phyloP scores from a whole-genome alignment of 1,140 invertebrate species.

The Harpegnathos saltator region DNA sequence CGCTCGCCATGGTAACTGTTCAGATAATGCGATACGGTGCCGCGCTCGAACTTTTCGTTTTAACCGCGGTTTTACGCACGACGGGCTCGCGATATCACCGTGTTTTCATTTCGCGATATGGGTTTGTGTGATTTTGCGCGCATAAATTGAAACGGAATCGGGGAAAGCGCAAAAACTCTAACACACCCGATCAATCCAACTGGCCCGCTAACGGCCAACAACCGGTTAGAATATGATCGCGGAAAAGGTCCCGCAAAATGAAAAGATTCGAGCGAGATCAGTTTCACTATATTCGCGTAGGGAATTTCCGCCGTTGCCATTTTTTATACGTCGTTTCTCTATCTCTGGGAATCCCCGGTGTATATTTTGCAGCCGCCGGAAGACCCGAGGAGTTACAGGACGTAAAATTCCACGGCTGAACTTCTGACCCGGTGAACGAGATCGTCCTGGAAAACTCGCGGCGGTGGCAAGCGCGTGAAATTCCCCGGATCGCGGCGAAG shows the following conservation, averaged over 20 bases:
- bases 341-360: background rate
- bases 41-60: too few species aligned
- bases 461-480: background rate
- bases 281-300: slow-evolving; percentile 17
- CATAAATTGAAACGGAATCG: background rate
- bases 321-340: background rate
- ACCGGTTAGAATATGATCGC: background rate
- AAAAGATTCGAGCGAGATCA: slow-evolving; percentile 9
- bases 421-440: slow-evolving; percentile 19
- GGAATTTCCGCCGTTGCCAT: background rate
- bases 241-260: slow-evolving; percentile 5
- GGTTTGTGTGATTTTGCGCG: background rate
- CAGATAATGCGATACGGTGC: slow-evolving; percentile 1
- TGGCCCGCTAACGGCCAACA: background rate
- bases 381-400: background rate
- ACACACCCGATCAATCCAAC: background rate
- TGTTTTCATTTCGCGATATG: background rate
- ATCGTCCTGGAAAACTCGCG: slow-evolving; percentile 39
- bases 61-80: background rate
- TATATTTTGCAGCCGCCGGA: background rate
- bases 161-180: background rate
- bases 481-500: background rate
- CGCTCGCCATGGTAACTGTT: slow-evolving; percentile 4
- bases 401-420: slow-evolving; percentile 34
- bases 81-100: background rate